Percentiles rank a stretch among this genome's conserved stretches.
phyloP scores from a whole-genome alignment of 2,113 vertebrate species.

The Zeus faber region DNA sequence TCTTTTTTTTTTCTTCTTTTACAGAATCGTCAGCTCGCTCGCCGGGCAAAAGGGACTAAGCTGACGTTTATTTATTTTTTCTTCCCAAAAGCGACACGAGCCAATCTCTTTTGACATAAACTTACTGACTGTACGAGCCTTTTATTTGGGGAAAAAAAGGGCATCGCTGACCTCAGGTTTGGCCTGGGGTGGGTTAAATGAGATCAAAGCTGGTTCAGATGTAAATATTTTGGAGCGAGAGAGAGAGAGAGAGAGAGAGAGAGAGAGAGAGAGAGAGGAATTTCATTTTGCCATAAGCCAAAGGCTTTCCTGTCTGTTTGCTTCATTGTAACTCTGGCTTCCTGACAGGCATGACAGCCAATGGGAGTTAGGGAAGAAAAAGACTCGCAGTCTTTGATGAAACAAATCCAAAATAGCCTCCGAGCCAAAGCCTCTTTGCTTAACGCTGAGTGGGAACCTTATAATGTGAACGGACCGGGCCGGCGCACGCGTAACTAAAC shows the following conservation, averaged over 20 bases:
- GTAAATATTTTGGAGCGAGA: conserved; percentile 36
- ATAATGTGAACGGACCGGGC: no score
- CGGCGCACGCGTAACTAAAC: no score
- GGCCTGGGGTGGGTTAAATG: conserved; percentile 26
- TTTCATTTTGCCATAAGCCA: conserved; percentile 25
- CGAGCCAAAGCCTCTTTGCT: no score
- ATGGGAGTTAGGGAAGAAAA: conserved; percentile 24
- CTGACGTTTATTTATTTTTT: background rate
- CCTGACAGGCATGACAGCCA: conserved; percentile 25
- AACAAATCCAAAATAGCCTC: conserved; percentile 18
- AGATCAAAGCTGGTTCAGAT: conserved; percentile 41
- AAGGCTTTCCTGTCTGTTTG: conserved; percentile 33
- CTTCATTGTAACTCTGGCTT: conserved; percentile 26
- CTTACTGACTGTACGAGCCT: background rate
- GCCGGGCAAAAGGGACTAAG: background rate
- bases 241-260: conserved; percentile 15
- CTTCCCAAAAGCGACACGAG: background rate
- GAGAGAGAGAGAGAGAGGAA: conserved; percentile 15
- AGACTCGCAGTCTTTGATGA: conserved; percentile 22
- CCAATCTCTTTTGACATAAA: background rate
- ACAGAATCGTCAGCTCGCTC: background rate
- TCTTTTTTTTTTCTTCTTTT: background rate
- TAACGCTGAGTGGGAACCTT: no score
- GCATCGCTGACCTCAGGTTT: conserved; percentile 19
- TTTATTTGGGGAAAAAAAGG: background rate